Conservation (phyloP, 64 coral and sea anemone genomes). For the Montipora foliosa region DNA sequence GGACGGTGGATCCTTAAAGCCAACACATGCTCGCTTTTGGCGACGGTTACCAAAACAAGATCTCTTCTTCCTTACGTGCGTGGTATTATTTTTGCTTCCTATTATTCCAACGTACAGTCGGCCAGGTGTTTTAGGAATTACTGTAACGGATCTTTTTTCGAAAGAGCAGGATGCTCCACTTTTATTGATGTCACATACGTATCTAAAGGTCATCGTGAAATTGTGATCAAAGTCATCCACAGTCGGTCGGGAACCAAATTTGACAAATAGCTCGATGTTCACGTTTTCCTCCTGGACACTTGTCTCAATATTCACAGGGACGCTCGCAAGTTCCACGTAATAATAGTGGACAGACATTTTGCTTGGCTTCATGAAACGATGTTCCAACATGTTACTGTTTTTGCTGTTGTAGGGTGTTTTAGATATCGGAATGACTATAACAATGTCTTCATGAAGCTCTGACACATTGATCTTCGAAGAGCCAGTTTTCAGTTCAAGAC, state of each 20-base stretch:
- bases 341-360: constrained; percentile 50
- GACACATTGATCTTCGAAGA: constrained; percentile 12
- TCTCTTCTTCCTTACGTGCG: constrained; percentile 2
- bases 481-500: constrained; percentile 10
- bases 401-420: background rate
- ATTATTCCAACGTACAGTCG: constrained; percentile 62
- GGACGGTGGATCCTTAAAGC: constrained; percentile 9
- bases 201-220: background rate
- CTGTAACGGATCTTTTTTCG: background rate
- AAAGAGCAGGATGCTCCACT: background rate
- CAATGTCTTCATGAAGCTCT: constrained; percentile 15
- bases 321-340: background rate
- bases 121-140: constrained; percentile 18
- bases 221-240: constrained; percentile 29
- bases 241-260: constrained; percentile 47
- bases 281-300: background rate
- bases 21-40: constrained; percentile 8
- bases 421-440: constrained; percentile 15
- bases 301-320: background rate
- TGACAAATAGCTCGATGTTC: constrained; percentile 21
- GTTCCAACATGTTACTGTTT: background rate
- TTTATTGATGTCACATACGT: background rate
- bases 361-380: constrained; percentile 38
- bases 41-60: constrained; percentile 23
- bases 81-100: background rate